Percentiles rank a stretch among this genome's conserved stretches.
These are phyloP conservation scores for Eretmocerus hayati DNA, from an alignment of 2,888 invertebrate species.

Conservation along the genomic window DNA sequence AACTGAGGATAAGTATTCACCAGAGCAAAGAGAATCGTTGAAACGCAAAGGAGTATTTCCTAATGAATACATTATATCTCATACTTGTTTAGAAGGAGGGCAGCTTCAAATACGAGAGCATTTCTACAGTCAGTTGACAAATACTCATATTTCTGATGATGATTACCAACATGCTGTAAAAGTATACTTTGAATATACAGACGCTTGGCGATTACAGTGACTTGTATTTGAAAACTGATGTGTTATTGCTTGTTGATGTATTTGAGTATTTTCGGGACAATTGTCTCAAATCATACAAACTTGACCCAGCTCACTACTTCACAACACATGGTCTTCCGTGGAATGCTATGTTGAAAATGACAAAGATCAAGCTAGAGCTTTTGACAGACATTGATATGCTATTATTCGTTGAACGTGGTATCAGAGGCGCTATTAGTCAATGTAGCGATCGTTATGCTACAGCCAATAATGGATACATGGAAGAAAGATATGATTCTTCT, in stretches of 20 bases:
- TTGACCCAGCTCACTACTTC: slow-evolving; percentile 6
- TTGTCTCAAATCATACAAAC: neutral
- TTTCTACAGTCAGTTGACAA: neutral
- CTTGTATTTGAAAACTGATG: slow-evolving; percentile 4
- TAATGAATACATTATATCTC: too few relatives aligned
- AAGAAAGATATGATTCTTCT: neutral
- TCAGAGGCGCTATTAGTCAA: neutral
- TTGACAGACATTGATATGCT: slow-evolving; percentile 6
- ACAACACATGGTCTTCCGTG: slow-evolving; percentile 1
- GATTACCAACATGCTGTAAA: neutral
- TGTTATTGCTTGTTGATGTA: slow-evolving; percentile 1
- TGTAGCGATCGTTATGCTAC: slow-evolving; percentile 12
- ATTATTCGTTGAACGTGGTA: slow-evolving; percentile 1
- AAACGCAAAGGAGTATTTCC: too few relatives aligned
- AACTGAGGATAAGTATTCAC: too few relatives aligned
- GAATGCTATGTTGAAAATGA: slow-evolving; percentile 27
- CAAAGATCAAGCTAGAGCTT: slow-evolving; percentile 23
- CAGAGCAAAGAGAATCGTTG: too few relatives aligned
- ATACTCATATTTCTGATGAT: neutral
- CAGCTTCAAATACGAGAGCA: too few relatives aligned
- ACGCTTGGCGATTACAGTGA: neutral
- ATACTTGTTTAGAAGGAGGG: too few relatives aligned
- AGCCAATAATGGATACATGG: slow-evolving; percentile 7
- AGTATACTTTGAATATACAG: neutral
- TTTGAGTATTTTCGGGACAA: slow-evolving; percentile 5